Evolutionary conservation across 1,140 invertebrate genomes (phyloP), one percentile per base, ranked within the genome.

Genomic region (Prorops nasuta): DNA sequence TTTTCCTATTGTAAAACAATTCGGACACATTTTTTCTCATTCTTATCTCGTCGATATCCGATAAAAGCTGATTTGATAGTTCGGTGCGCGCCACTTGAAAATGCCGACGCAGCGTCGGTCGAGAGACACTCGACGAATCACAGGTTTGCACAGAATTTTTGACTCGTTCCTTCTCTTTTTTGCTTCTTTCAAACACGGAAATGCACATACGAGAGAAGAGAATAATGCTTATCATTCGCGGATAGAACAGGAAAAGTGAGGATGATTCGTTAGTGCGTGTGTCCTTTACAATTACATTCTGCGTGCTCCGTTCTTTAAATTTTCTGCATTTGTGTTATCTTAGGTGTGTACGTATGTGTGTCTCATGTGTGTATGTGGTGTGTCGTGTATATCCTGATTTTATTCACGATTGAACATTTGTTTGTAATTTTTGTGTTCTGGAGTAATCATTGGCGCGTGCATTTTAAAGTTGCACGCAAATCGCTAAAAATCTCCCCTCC

Each of bases 381-480:
- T n/a, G n/a, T n/a, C n/a, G n/a, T n/a, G n/a, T n/a, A n/a, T n/a
- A n/a, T n/a, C n/a, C n/a, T n/a, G n/a, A n/a, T n/a, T n/a, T n/a
- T n/a, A n/a, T n/a, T n/a, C n/a, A n/a, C n/a, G n/a, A n/a, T n/a
- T n/a, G n/a, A n/a, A n/a, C n/a, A n/a, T n/a, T 54, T 38, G 40
- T 51, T 34, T 69, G 64, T 53, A 57, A 64, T 66, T 63, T 63
- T 66, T 58, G n/a, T n/a, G n/a, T 51, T 57, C 66, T 59, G 55
- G 54, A 71, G 63, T 74, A 71, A 71, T 53, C 62, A 71, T 72
- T 58, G 54, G 59, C 51, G 54, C 60, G 55, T 60, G 62, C 58
- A 64, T n/a, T n/a, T n/a, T 72, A 69, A 58, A 63, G 52, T 67
- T n/a, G n/a, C 66, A 74, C 67, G 68, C 64, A 69, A n/a, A 74